Evolutionary conservation across 2,113 vertebrate genomes (phyloP), one percentile per base, ranked within the genome.

Genomic region (Melozone crissalis): DNA sequence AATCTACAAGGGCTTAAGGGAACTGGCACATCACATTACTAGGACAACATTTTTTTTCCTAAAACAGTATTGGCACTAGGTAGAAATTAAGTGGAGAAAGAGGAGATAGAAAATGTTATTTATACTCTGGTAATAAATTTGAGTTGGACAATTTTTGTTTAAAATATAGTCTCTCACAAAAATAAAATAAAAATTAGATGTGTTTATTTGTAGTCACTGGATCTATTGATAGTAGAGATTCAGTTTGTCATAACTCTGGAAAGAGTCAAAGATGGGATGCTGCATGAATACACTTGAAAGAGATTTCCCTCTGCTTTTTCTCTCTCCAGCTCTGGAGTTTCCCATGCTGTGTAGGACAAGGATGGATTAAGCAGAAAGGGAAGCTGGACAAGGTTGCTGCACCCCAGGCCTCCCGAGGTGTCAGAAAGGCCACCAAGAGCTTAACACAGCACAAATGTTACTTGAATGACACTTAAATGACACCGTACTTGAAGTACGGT

Each of bases 21-120:
- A 93, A 74, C 15, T 37, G 69, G 41, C 55, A 83, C 8, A 67
- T 43, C 33, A 18, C 6, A 13, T 90, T 67, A 88, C 15, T 9
- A 83, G 37, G 73, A 61, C 47, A 68, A 69, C 10, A 55, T 67
- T 93, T 92, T 91, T 73, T 8, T 31, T 87, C 35, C 39, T 63
- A 23, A 86, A 30, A 66, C 5, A 65, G 26, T 49, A 37, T 15
- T 67, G 63, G 37, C 35, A 43, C 35, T 72, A 84, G 24, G 10
- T 61, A 87, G 63, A 95, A 95, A 88, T 71, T 35, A 46, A 61
- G 65, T 72, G 26, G 17, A 80, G 37, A 91, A 58, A 55, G 11
- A 77, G 24, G 39, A 85, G 81, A 77, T 16, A 80, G 6, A 79
- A 91, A 87, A 85, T 47, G 7, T 35, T 73, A 43, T 87, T 91